These are phyloP conservation scores for Chaetodon trifascialis DNA, from an alignment of 2,113 vertebrate species.

Conservation along the genomic window DNA sequence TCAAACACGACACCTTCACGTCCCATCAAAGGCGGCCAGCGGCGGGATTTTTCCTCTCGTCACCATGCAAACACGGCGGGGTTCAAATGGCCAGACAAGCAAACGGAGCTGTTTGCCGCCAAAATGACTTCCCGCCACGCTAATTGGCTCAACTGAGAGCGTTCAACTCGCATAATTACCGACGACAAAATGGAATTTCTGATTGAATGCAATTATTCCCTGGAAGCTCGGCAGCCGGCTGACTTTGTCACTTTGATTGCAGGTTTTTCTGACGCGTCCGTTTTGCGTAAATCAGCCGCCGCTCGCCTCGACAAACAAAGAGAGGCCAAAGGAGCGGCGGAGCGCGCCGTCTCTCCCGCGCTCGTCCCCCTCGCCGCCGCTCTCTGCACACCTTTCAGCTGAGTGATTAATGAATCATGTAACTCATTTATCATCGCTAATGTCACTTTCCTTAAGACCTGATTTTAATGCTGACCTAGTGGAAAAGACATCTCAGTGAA, in stretches of 20 bases:
- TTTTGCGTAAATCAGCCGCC: conserved; percentile 70
- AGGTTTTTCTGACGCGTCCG: conserved; percentile 27
- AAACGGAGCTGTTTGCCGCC: conserved; percentile 9
- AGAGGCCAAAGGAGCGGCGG: conserved; percentile 41
- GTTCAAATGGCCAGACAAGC: conserved; percentile 6
- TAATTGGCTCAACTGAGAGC: conserved; percentile 73
- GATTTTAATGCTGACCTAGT: conserved; percentile 78
- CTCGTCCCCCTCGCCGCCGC: conserved; percentile 24
- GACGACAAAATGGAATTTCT: conserved; percentile 44
- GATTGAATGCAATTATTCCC: conserved; percentile 56
- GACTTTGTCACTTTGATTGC: conserved; percentile 75
- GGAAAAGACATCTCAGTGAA: conserved; percentile 57
- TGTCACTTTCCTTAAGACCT: conserved; percentile 75
- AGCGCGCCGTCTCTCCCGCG: neutral
- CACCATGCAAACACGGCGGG: neutral
- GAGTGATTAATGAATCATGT: conserved; percentile 81
- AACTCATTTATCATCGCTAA: conserved; percentile 82
- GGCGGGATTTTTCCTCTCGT: neutral
- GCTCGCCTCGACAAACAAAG: conserved; percentile 74
- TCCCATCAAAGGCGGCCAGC: neutral
- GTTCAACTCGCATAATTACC: conserved; percentile 58
- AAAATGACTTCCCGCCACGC: conserved; percentile 13
- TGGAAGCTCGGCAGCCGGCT: conserved; percentile 44
- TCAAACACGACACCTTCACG: neutral
- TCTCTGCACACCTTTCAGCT: conserved; percentile 64